Evolutionary conservation across 1,140 invertebrate genomes (phyloP).

Genomic region (Batillaria attramentaria): DNA sequence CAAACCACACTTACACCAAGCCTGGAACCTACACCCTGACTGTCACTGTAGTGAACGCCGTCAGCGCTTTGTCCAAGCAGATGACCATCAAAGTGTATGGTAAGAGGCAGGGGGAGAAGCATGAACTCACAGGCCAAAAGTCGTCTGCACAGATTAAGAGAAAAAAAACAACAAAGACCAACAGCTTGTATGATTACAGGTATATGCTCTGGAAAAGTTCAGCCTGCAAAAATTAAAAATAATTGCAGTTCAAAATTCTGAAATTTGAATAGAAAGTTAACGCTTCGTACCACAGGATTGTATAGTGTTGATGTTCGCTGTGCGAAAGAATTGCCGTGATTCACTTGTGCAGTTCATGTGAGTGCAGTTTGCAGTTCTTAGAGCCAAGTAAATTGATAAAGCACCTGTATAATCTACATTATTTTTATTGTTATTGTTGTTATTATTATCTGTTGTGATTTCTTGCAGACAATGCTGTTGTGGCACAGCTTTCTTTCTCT

Average conservation of each 20-base stretch:
- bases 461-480: neutral
- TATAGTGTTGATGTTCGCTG: neutral
- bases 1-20: constrained; percentile 42
- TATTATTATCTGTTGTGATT: neutral
- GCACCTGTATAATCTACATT: neutral
- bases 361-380: neutral
- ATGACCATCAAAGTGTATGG: constrained; percentile 48
- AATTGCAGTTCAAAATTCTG: neutral
- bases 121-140: neutral
- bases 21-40: constrained; percentile 40
- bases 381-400: neutral
- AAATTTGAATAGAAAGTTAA: neutral
- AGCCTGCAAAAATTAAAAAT: neutral
- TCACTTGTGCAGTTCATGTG: neutral
- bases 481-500: constrained; percentile 9
- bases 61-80: constrained; percentile 44
- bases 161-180: neutral
- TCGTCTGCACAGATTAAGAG: neutral
- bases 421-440: neutral
- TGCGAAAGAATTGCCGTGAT: neutral
- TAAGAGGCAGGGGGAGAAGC: constrained; percentile 33
- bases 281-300: neutral
- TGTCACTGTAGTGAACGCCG: constrained; percentile 51
- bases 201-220: neutral
- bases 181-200: too few relatives aligned